Base-by-base conservation (phyloP, 2,888 invertebrate genomes). In the Drosophila crucigera region DNA sequence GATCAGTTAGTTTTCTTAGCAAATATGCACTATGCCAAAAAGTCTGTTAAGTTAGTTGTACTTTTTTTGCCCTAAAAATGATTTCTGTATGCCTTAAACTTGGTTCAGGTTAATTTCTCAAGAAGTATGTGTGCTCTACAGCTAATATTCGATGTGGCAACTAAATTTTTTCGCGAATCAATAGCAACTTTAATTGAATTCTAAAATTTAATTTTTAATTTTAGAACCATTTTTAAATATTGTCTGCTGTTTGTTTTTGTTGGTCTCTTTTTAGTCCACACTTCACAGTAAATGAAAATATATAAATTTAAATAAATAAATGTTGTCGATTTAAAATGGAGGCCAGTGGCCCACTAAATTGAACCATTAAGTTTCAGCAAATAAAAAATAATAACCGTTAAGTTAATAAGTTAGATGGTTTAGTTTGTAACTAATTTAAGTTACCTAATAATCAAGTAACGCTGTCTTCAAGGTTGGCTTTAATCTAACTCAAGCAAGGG, bases 401-500 rank as follows among this genome's bases (percentile, higher is more conserved):
- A 43, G 10, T 43, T 43, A 43, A 22, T 22, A 22, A 43, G 41
- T 22, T 5, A 11, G 4, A 41, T 41, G 10, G 4, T 22, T 43
- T 43, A 41, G 41, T 41, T 37, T 19, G 6, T 19, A 7, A 7
- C 37, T 7, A 19, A 37, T 37, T 37, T 19, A 37, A 6, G 37
- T 37, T 19, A 19, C 3, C 7, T 37, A 37, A 19, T 19, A 19
- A 22, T 11, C 41, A 41, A 43, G 22, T 43, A 43, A 11, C 5
- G 6, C 5, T 52, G 30, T 14, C 14, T 22, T 14, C 22, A 25
- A 25, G 14, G 14, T 16, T 47, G 11, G n/a, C 22, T 53, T 14
- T 7, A 16, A 55, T 1, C 14, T 37, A 22, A 28, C 7, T 22
- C 4, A 25, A 16, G 35, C 19, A 33, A 75, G 74, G 52, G 74